Evolutionary conservation across 2,113 vertebrate genomes (phyloP).

Genomic region (Lamprotornis superbus): DNA sequence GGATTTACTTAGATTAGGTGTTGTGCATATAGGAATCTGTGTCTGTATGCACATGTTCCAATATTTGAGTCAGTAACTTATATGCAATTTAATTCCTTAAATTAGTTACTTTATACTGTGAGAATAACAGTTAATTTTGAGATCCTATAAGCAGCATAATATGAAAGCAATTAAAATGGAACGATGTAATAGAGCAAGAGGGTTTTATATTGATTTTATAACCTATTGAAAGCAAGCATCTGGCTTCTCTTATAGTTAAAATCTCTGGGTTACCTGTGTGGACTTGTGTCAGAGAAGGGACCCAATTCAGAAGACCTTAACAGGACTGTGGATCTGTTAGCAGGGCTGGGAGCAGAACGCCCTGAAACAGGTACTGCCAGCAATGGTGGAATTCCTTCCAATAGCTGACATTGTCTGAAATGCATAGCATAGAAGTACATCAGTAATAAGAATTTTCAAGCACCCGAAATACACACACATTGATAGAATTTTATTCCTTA

Average conservation of each 20-base stretch:
- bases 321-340: slow-evolving; percentile 92
- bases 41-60: neutral
- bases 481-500: neutral
- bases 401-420: neutral
- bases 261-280: slow-evolving; percentile 90
- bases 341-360: slow-evolving; percentile 90
- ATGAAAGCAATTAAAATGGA: neutral
- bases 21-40: neutral
- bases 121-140: neutral
- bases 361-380: slow-evolving; percentile 86
- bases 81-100: neutral
- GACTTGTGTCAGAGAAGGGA: slow-evolving; percentile 88
- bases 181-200: neutral
- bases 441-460: neutral
- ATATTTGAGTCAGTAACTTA: neutral
- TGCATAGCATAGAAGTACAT: neutral
- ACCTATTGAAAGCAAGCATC: neutral
- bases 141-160: neutral
- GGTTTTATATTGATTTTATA: neutral
- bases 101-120: neutral
- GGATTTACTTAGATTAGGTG: neutral
- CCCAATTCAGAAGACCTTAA: slow-evolving; percentile 95
- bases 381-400: neutral
- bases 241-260: slow-evolving; percentile 79
- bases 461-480: neutral